phyloP scores from a whole-genome alignment of 2,113 vertebrate genomes.

The Xenopus laevis region DNA sequence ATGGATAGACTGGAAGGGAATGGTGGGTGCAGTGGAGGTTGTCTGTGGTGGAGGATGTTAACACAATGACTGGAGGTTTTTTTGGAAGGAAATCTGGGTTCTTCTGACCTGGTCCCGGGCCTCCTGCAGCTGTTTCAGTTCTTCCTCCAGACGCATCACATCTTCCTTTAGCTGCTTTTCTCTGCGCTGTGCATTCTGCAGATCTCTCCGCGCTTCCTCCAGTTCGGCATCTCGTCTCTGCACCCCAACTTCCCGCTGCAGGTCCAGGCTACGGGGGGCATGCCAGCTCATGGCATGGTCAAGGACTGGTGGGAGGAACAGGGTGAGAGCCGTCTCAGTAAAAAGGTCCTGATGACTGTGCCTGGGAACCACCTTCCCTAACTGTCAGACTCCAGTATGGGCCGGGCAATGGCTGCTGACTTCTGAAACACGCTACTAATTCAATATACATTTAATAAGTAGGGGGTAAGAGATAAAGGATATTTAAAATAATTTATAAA shows the following conservation, averaged over 20 bases:
- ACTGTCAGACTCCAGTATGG: neutral
- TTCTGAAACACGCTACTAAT: too few relatives aligned
- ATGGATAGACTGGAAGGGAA: too few relatives aligned
- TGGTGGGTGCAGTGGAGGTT: too few relatives aligned
- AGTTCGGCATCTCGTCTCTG: conserved; percentile 83
- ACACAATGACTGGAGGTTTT: too few relatives aligned
- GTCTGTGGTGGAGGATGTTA: too few relatives aligned
- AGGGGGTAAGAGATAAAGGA: too few relatives aligned
- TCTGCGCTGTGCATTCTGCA: conserved; percentile 81
- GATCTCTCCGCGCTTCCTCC: conserved; percentile 81
- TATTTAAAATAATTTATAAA: too few relatives aligned
- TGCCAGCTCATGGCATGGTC: conserved; percentile 74
- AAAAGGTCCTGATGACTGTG: neutral
- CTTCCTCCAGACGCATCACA: conserved; percentile 81
- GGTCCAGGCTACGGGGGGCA: conserved; percentile 73
- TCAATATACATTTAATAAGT: too few relatives aligned
- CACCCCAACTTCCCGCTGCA: conserved; percentile 73
- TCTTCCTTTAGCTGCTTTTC: conserved; percentile 86
- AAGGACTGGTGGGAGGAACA: conserved; percentile 58
- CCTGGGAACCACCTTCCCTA: neutral
- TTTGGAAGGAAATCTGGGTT: too few relatives aligned
- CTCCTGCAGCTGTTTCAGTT: conserved; percentile 81
- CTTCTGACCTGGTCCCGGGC: conserved; percentile 75
- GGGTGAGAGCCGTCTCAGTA: neutral
- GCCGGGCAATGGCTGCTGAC: too few relatives aligned